Percentiles rank a stretch among this genome's conserved stretches.
Evolutionary conservation across 2,797 vertebrate genomes (phyloP).

Genomic region (Liparis tanakae): DNA sequence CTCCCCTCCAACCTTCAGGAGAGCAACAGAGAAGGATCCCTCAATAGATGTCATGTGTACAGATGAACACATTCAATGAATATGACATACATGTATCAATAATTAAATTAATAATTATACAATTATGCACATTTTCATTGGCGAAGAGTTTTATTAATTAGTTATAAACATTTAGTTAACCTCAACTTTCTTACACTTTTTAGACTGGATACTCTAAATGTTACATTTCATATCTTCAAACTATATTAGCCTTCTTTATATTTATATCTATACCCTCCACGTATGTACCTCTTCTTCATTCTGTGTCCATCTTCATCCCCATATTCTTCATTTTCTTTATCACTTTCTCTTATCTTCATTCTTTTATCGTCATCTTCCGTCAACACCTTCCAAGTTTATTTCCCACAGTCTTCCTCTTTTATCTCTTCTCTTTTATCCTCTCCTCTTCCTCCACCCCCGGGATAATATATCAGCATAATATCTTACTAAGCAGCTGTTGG

Average conservation of each 20-base stretch:
- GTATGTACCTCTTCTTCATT: background rate
- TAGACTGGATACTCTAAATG: background rate
- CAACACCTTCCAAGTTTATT: background rate
- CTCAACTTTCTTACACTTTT: background rate
- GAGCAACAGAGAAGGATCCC: too few relatives aligned
- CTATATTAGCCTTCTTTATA: background rate
- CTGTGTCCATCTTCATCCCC: background rate
- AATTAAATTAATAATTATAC: too few relatives aligned
- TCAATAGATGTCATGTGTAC: too few relatives aligned
- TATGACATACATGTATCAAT: too few relatives aligned
- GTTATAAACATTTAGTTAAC: too few relatives aligned
- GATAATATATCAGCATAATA: slow-evolving; percentile 51
- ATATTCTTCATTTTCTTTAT: slow-evolving; percentile 1
- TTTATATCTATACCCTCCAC: background rate
- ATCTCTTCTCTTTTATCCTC: slow-evolving; percentile 17
- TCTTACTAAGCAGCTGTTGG: slow-evolving; percentile 64
- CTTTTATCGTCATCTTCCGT: slow-evolving; percentile 18
- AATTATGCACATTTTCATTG: too few relatives aligned
- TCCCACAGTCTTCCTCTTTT: slow-evolving; percentile 3
- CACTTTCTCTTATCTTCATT: slow-evolving; percentile 13
- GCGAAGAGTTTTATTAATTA: too few relatives aligned
- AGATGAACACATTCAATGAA: too few relatives aligned
- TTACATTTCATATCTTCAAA: background rate
- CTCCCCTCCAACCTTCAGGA: too few relatives aligned
- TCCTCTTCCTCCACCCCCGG: slow-evolving; percentile 17